Base-by-base conservation (phyloP, 2,888 invertebrate species). In the Amphimallon solstitiale region DNA sequence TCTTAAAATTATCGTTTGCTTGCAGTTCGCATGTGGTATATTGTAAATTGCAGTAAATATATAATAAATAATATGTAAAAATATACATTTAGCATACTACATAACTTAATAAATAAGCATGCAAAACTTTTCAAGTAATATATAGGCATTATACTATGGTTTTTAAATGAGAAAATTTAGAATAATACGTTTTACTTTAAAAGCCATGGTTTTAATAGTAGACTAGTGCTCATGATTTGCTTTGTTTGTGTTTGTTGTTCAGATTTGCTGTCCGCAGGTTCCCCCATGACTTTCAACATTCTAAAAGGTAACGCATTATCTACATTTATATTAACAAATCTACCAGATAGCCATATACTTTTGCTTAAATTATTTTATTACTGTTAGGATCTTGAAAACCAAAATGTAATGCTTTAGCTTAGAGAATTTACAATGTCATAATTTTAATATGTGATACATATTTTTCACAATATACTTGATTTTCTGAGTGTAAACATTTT, bases 201-300 rank as follows among this genome's bases (percentile, higher is more conserved):
- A 77, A 76, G 63, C 68, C 69, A 68, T 67, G 63, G 65, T 71
- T 72, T 70, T 73, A 74, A 73, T 75, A 73, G 82, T 81, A 80
- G 80, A 79, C 77, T 81, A 81, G 81, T 80, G 81, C 80, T 81
- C 79, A 81, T 82, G 77, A 78, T 78, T 78, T 81, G 82, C 83
- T 83, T 83, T 86, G 84, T 87, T 86, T 88, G 88, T 88, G 87
- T 89, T 88, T 87, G 88, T 88, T 88, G 88, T 89, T 88, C 88
- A 90, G 89, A 90, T 89, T 84, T 86, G 85, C 90, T 90, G 90
- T 88, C 89, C 85, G 89, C 90, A 86, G 90, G 91, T 84, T 89
- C 89, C 85, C 90, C 91, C 85, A 89, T 91, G 88, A 90, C 90
- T 86, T 92, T 90, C 90, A 91, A 91, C 90, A 91, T 92, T 86